Conservation (phyloP, 2,888 invertebrate genomes). For the Pherbina coryleti region DNA sequence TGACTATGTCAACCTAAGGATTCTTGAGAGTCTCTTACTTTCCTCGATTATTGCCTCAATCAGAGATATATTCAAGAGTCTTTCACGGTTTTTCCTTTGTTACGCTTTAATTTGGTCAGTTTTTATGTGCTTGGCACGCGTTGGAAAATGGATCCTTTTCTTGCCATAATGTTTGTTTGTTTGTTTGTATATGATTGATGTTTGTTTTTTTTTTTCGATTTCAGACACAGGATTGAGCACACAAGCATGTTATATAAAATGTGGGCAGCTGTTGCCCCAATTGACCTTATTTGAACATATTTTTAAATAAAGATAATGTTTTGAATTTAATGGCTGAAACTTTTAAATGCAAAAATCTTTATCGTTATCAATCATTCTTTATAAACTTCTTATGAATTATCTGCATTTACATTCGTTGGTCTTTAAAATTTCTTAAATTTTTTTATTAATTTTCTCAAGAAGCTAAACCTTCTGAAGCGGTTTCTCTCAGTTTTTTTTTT, state of each 20-base stretch:
- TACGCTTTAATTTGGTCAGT: neutral
- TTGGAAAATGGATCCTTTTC: neutral
- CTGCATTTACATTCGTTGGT: neutral
- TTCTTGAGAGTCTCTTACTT: too few relatives aligned
- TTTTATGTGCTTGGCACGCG: slow-evolving; percentile 5
- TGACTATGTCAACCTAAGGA: too few relatives aligned
- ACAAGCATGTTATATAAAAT: neutral
- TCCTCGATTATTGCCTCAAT: neutral
- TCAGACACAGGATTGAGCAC: too few relatives aligned
- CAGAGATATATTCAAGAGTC: neutral
- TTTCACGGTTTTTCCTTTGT: neutral
- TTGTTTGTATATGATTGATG: neutral
- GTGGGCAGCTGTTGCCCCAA: neutral
- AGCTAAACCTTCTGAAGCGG: neutral
- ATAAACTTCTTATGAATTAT: neutral
- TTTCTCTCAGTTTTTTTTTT: neutral
- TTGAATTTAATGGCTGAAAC: neutral
- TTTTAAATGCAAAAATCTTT: neutral
- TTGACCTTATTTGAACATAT: neutral
- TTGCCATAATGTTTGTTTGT: neutral
- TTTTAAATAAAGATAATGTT: neutral
- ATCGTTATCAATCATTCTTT: neutral
- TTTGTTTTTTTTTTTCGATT: neutral
- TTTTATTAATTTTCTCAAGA: neutral
- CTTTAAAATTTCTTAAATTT: neutral